Evolutionary conservation across 2,113 vertebrate species (phyloP), one percentile per base, ranked within the genome.

Genomic region (Mobula birostris): DNA sequence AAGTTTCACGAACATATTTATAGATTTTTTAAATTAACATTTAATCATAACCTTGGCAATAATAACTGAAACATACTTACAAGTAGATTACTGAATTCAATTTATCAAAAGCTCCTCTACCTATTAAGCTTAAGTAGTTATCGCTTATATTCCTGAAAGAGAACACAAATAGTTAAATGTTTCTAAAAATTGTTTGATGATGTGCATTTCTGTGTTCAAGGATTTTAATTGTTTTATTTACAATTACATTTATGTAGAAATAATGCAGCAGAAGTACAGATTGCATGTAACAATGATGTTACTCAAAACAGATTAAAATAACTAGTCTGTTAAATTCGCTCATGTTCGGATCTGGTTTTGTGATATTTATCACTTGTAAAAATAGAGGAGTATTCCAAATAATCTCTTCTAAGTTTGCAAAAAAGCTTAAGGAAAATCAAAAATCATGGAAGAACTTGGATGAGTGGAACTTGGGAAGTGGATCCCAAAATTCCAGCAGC

Each of bases 111-210:
- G 91, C 91, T 56, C 91, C 91, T 2, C 29, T 29, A 76, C 91
- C 91, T 93, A 93, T 93, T 56, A 93, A 76, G 70, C 91, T 93
- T 93, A 93, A 93, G 74, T 93, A 93, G 72, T 93, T 93, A 76
- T 93, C 68, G 74, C 91, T 93, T 93, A 93, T 56, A 74, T 93
- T 93, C 91, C 91, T 93, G 74, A 93, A 93, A 93, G 40, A 74
- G 70, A 93, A 24, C 36, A 74, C 48, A 93, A 74, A 93, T 74
- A 74, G 24, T 27, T 76, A 93, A 93, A 74, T 6, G 14, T 14
- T 74, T 74, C 36, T n/a, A 40, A 74, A 0, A 74, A 48, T 56
- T 82, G n/a, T 56, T 48, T 74, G 12, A 56, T 74, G 12, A 21
- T 11, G 40, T 72, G 36, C 68, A 72, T 70, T 48, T 63, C 24